A percentile compares a stretch with the other conserved stretches of the same genome.
Conservation (phyloP, 2,888 invertebrate species). For the Melipona beecheii region DNA sequence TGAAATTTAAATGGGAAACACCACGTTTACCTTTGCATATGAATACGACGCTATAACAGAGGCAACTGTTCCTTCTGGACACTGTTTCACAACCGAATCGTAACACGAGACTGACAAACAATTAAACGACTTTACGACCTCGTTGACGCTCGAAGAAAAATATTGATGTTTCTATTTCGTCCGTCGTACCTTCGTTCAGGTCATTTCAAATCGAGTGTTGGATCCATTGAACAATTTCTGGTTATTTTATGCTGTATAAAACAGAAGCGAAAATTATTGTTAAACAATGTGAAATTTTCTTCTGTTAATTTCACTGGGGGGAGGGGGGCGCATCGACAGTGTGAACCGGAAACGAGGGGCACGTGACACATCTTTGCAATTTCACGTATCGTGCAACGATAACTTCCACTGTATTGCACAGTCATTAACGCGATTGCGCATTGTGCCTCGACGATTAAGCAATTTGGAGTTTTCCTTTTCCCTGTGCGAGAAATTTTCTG, state of each 20-base stretch:
- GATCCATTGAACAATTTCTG: too few species aligned
- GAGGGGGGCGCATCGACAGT: too few species aligned
- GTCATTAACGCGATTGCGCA: conserved; percentile 59
- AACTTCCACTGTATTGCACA: conserved; percentile 58
- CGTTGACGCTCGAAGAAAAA: conserved; percentile 20
- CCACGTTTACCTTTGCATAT: background rate
- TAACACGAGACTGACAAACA: conserved; percentile 35
- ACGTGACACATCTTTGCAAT: conserved; percentile 49
- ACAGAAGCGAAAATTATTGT: background rate
- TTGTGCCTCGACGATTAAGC: conserved; percentile 58
- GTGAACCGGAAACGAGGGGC: conserved; percentile 9
- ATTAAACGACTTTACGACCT: conserved; percentile 32
- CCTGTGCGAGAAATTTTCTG: background rate
- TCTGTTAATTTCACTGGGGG: background rate
- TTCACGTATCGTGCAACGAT: conserved; percentile 29
- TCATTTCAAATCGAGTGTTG: too few species aligned
- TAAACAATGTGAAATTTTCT: background rate
- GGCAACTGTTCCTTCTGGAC: background rate
- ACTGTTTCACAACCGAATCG: conserved; percentile 5
- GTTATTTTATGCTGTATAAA: too few species aligned
- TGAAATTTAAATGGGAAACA: conserved; percentile 18
- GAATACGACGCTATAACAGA: too few species aligned
- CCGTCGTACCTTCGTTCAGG: too few species aligned
- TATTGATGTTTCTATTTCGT: background rate
- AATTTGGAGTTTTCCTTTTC: conserved; percentile 51